Evolutionary conservation across 1,140 invertebrate species (phyloP).

Genomic region (Rhynchophorus ferrugineus): DNA sequence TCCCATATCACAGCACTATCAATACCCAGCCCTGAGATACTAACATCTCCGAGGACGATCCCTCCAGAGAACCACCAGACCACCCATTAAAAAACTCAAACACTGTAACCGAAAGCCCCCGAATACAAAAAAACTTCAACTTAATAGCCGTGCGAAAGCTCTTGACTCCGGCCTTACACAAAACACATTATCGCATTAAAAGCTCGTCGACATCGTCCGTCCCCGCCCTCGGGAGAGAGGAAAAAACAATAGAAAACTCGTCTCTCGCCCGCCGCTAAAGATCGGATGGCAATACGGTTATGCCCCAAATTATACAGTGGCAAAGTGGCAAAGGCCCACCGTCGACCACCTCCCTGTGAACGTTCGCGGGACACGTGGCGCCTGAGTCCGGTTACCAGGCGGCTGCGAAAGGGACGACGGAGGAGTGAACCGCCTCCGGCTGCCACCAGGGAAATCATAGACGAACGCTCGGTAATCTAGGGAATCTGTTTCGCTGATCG

Average conservation of each 20-base stretch:
- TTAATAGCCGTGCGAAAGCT: conserved; percentile 1
- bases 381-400: not conserved
- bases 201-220: too few relatives aligned
- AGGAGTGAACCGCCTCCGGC: not conserved
- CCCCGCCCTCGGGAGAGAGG: not conserved
- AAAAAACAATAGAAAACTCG: not conserved
- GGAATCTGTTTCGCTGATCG: not conserved
- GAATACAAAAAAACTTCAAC: not conserved
- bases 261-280: not conserved
- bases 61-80: too few relatives aligned
- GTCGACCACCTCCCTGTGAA: conserved; percentile 7
- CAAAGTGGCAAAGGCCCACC: not conserved
- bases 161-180: not conserved
- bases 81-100: too few relatives aligned
- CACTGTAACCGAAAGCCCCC: too few relatives aligned
- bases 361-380: not conserved
- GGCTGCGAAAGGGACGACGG: not conserved
- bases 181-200: conserved; percentile 10
- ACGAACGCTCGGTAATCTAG: not conserved
- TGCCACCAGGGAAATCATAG: not conserved
- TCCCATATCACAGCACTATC: too few relatives aligned
- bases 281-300: not conserved
- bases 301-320: conserved; percentile 1
- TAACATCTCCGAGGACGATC: too few relatives aligned
- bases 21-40: too few relatives aligned